Evolutionary conservation across 2,113 vertebrate species (phyloP), one percentile per base, ranked within the genome.

Genomic region (Catharus fuscescens): DNA sequence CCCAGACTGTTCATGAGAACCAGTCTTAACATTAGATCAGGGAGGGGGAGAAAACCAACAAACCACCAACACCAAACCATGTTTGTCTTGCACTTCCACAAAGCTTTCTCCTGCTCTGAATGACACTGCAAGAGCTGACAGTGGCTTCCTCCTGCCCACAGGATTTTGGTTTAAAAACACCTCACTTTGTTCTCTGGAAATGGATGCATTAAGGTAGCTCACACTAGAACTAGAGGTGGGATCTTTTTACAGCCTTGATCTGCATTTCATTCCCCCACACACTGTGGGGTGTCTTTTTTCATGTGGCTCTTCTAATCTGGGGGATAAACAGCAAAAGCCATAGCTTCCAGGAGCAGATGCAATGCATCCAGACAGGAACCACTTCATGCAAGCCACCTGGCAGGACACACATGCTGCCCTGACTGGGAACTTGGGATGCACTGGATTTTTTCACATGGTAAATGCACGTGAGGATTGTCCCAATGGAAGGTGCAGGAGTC

Each of bases 401-500:
- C 47, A 84, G 60, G 56, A 76, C 13, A 38, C 0, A 2, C 14
- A 7, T 6, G 16, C 69, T 59, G 14, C 24, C 53, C 91, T 67
- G 26, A 32, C 8, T 8, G 20, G 32, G 15, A 70, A 10, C 47
- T 26, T 11, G 50, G 36, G 67, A 83, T 13, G 18, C 8, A 2
- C 5, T 24, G 20, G 32, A 8, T 14, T 38, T 48, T 57, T 59
- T 25, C 73, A 84, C 74, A 44, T 42, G 23, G 56, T 74, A 31
- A 80, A 67, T 12, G 24, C 76, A 66, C 13, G 47, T 56, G 92
- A 92, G 64, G 62, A 38, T 44, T 76, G 28, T 44, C 66, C 71
- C 64, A 82, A 38, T 17, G 28, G 60, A 80, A 94, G 79, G 29
- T 80, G 81, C 93, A 92, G 71, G 92, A 95, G 94, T 90, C 92